Evolutionary conservation across 2,797 vertebrate species (phyloP).

Genomic region (Sebastes cheni): DNA sequence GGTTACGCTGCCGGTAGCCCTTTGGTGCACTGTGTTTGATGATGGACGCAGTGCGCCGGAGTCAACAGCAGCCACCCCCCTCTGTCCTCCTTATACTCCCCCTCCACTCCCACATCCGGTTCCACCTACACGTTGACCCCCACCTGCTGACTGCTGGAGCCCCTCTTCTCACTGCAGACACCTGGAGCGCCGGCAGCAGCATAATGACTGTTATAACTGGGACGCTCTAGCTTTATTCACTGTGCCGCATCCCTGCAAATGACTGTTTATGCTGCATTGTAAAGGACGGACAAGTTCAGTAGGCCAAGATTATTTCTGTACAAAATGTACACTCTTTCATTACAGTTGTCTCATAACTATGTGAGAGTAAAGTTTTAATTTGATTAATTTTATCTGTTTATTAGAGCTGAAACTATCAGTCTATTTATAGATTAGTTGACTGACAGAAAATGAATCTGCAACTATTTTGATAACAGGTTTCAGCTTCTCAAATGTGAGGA

Average conservation of each 20-base stretch:
- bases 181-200: constrained; percentile 48
- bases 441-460: neutral
- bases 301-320: neutral
- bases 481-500: neutral
- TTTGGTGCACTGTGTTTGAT: constrained; percentile 73
- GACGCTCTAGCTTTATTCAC: constrained; percentile 30
- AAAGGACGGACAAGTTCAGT: constrained; percentile 31
- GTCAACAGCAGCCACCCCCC: constrained; percentile 63
- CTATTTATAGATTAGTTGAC: neutral
- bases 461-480: neutral
- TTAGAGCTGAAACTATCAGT: neutral
- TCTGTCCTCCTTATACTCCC: constrained; percentile 28
- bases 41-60: constrained; percentile 71
- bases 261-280: constrained; percentile 29
- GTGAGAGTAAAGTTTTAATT: neutral
- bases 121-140: constrained; percentile 59
- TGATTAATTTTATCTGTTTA: neutral
- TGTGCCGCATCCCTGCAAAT: constrained; percentile 24
- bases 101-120: constrained; percentile 6
- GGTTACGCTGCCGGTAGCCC: constrained; percentile 67
- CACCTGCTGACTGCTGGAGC: constrained; percentile 47
- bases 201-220: constrained; percentile 32
- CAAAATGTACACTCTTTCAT: neutral
- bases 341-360: neutral
- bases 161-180: constrained; percentile 41